Evolutionary conservation across 1,140 invertebrate species (phyloP), one percentile per base, ranked within the genome.

Genomic region (Prorops nasuta): DNA sequence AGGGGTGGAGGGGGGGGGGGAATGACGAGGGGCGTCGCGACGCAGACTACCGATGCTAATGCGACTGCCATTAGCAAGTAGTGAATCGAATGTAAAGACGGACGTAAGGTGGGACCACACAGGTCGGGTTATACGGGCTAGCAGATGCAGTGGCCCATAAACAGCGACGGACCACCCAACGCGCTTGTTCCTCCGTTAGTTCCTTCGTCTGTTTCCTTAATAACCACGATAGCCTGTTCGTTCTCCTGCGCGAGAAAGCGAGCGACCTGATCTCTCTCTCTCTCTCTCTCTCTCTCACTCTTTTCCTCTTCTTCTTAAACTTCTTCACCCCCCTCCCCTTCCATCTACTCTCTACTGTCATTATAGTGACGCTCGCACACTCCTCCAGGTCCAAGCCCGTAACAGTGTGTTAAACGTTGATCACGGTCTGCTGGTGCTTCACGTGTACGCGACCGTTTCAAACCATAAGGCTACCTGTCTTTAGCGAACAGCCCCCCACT

Each of bases 91-190:
- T 74, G 72, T 66, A 66, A 69, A 73, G 66, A 70, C 67, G 66
- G 68, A 67, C 68, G 63, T 62, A 64, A 70, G 62, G 63, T 62
- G 60, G 53, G 62, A 72, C 71, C 70, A 72, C 70, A 72, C 71
- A 72, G 55, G 49, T 54, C 57, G 56, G 71, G 67, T 65, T 66
- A 65, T 71, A 66, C 69, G 67, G 65, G 56, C 60, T 62, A 59
- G 58, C 61, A 56, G 66, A 69, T 69, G 68, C 72, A 66, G 64
- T 74, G 68, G 67, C 64, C 73, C 74, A 74, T 76, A 76, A 76
- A 77, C 68, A 74, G 69, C 68, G 63, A 66, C 54, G 55, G 72
- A 76, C 74, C 74, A 77, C 74, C 72, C 74, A 77, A 69, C 68
- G 62, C 60, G 74, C 50, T 52, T 60, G 51, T 56, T 61, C 53